Base-by-base conservation (phyloP, 2,888 invertebrate species). In the Rhopalosiphum nymphaeae region DNA sequence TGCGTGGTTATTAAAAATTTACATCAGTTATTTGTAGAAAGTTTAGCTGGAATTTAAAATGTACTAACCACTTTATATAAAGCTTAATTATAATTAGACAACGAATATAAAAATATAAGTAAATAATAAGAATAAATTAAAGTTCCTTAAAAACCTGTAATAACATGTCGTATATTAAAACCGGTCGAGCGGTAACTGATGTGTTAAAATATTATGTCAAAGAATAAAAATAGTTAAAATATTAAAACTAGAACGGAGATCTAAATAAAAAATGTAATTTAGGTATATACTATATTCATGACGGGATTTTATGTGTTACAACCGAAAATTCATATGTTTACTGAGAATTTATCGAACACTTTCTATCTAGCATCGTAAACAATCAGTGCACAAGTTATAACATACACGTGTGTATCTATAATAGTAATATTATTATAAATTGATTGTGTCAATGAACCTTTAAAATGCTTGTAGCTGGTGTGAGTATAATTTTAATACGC, bases 281-380 rank as follows among this genome's bases (percentile, higher is more conserved):
- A 26, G 56, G 10, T 88, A 21, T 36, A 46, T 36, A 53, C 36
- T 88, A 42, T 29, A 21, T 36, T 46, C 57, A 26, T 11, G 57
- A 25, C 46, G 46, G 25, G 25, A 85, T 85, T n/a, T 49, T 49
- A 29, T 25, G 42, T n/a, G 88, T 67, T 87, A 67, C 49, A 36
- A 49, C 53, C 92, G 42, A 92, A 92, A 92, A 88, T 42, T 42
- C 86, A 16, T 53, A 53, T 26, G 53, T 89, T 89, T 93, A 42
- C 92, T 21, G 42, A 53, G 92, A 89, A 93, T 78, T 88, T 21
- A 53, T 78, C 88, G 53, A 78, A 36, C 92, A 67, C 92, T 93
- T 93, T 93, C 89, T 93, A 89, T 44, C 29, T 36, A n/a, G 44
- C 89, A 13, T 78, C 88, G 46, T 86, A 61, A 92, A 92, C 88